phyloP scores from a whole-genome alignment of 2,797 vertebrate genomes.

The Gymnocypris eckloni region DNA sequence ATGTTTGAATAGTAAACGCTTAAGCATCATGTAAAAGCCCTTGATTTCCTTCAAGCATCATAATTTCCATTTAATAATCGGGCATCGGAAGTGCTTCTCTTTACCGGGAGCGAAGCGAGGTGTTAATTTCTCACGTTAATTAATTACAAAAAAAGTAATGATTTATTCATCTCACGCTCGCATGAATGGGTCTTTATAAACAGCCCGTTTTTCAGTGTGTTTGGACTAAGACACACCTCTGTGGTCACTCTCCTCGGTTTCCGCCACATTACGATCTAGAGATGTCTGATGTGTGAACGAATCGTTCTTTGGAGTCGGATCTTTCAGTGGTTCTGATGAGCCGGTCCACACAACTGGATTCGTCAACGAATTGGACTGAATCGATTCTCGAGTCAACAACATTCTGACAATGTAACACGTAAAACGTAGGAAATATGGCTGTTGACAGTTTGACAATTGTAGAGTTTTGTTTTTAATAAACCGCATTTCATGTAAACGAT shows the following conservation, averaged over 20 bases:
- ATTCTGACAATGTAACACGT: too few species aligned
- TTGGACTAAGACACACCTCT: slow-evolving; percentile 60
- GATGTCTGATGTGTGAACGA: slow-evolving; percentile 10
- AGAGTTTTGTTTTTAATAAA: background rate
- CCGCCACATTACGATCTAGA: slow-evolving; percentile 38
- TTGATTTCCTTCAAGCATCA: background rate
- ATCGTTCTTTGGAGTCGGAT: slow-evolving; percentile 1
- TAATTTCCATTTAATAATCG: slow-evolving; percentile 7
- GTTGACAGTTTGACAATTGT: background rate
- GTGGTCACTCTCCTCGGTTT: slow-evolving; percentile 19
- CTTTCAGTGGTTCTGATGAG: slow-evolving; percentile 2
- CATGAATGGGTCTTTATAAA: slow-evolving; percentile 22
- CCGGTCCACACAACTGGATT: background rate
- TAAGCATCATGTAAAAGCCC: background rate
- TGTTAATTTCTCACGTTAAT: slow-evolving; percentile 24
- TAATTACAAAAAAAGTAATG: slow-evolving; percentile 2
- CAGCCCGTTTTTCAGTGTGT: slow-evolving; percentile 25
- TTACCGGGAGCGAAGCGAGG: background rate
- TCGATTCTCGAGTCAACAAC: background rate
- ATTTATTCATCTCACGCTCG: slow-evolving; percentile 25
- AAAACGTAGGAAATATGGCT: background rate
- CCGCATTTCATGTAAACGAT: background rate
- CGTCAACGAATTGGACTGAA: background rate
- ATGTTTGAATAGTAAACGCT: background rate
- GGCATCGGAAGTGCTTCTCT: slow-evolving; percentile 9